Conservation (phyloP, 2,797 vertebrate species). For the Sorex maritimensis region DNA sequence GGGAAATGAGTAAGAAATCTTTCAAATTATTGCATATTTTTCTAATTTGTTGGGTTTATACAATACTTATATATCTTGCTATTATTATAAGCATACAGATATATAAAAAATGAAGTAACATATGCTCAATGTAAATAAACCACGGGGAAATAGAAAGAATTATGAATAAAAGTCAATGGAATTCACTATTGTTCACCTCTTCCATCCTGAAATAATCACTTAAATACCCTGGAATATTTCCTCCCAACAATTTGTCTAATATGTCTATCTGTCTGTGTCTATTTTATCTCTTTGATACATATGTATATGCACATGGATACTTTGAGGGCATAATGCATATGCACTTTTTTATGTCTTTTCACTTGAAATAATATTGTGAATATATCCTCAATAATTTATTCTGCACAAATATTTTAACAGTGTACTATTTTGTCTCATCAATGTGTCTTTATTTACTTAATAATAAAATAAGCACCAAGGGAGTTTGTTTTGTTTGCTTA, state of each 20-base stretch:
- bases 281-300: neutral
- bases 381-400: conserved; percentile 38
- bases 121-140: neutral
- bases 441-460: neutral
- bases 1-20: neutral
- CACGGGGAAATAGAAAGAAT: neutral
- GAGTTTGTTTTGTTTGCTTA: conserved; percentile 5
- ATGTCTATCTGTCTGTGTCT: neutral
- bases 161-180: neutral
- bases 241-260: too few species aligned
- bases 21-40: neutral
- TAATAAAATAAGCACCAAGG: neutral
- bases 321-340: neutral
- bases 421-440: neutral
- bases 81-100: neutral
- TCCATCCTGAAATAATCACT: neutral
- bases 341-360: neutral
- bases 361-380: conserved; percentile 31
- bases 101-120: neutral
- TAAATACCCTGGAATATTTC: neutral
- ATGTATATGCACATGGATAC: neutral
- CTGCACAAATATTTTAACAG: conserved; percentile 6
- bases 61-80: neutral
- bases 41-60: conserved; percentile 24
- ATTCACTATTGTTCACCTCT: neutral